phyloP scores from a whole-genome alignment of 2,113 vertebrate genomes.

The Hystrix brachyura region DNA sequence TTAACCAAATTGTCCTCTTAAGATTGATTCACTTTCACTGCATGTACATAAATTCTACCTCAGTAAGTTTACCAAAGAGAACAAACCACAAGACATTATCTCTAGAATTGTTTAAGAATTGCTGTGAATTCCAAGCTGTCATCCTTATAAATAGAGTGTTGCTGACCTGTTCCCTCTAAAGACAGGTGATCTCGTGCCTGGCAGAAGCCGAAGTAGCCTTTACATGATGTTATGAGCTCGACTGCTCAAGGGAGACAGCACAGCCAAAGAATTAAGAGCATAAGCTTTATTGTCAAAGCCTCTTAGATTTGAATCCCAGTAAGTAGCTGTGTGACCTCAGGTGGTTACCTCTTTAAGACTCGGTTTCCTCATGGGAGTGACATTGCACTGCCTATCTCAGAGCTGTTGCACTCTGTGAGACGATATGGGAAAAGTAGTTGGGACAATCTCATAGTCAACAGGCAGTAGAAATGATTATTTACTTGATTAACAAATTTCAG shows the following conservation, averaged over 20 bases:
- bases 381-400: not conserved
- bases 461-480: not conserved
- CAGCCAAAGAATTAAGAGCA: not conserved
- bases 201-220: not conserved
- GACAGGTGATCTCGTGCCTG: not conserved
- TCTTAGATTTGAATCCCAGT: not conserved
- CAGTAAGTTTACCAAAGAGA: not conserved
- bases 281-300: not conserved
- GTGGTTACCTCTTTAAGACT: not conserved
- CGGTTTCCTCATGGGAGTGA: not conserved
- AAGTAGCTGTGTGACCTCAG: not conserved
- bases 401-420: not conserved
- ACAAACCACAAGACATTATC: slow-evolving; percentile 6
- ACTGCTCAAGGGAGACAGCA: not conserved
- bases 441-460: not conserved
- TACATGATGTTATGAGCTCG: not conserved
- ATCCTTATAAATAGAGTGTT: not conserved
- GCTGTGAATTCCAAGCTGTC: not conserved
- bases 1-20: not conserved
- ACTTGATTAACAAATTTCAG: not conserved
- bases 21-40: not conserved
- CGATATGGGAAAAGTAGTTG: not conserved
- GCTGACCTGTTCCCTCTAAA: not conserved
- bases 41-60: not conserved
- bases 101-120: slow-evolving; percentile 16